Evolutionary conservation across 2,797 vertebrate genomes (phyloP).

Genomic region (Myiothlypis coronata): DNA sequence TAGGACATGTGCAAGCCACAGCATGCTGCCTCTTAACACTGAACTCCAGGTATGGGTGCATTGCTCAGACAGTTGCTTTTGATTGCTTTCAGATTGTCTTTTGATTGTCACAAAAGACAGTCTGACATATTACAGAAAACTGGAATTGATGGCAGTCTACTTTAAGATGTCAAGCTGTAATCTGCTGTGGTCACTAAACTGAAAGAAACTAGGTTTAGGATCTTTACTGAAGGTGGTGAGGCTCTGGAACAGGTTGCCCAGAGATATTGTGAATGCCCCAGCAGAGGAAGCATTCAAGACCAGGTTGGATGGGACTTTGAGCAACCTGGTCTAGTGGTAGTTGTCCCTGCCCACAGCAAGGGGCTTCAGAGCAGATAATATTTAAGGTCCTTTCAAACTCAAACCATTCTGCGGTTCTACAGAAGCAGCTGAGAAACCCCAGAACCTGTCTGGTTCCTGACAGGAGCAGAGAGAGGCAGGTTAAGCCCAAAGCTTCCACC

Average conservation of each 20-base stretch:
- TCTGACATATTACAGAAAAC: neutral
- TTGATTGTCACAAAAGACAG: neutral
- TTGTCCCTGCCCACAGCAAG: neutral
- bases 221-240: neutral
- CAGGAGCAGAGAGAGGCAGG: neutral
- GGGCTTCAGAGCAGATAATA: neutral
- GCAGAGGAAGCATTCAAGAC: neutral
- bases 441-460: neutral
- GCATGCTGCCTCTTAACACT: neutral
- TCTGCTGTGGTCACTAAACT: neutral
- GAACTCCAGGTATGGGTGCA: rapidly evolving
- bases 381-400: neutral
- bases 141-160: neutral
- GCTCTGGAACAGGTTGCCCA: neutral
- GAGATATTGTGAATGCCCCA: neutral
- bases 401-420: neutral
- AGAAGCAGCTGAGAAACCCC: neutral
- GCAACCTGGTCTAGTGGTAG: neutral
- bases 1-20: neutral
- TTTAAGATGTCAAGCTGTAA: neutral
- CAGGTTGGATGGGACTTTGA: neutral
- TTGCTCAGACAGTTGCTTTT: neutral
- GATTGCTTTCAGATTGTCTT: neutral
- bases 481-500: neutral
- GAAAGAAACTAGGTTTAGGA: neutral